Evolutionary conservation across 2,797 vertebrate genomes (phyloP).

Genomic region (Hemibagrus guttatus): DNA sequence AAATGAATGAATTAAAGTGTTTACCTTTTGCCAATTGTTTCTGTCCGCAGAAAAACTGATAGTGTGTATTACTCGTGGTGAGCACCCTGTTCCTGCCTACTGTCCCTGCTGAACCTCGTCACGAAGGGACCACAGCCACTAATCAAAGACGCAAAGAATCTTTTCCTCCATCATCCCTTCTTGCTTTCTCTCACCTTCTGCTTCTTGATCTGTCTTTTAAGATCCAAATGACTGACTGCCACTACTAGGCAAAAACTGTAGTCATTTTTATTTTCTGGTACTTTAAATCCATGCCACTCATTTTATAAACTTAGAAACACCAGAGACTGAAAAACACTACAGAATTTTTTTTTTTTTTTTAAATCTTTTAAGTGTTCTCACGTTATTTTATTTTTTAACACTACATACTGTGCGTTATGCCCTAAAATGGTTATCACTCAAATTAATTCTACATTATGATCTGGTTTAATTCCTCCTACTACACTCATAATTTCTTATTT

Average conservation of each 20-base stretch:
- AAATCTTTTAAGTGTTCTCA: neutral
- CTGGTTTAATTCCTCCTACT: neutral
- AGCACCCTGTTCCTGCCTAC: slow-evolving; percentile 75
- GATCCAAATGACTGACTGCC: slow-evolving; percentile 45
- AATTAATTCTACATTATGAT: slow-evolving; percentile 13
- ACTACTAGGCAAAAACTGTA: slow-evolving; percentile 45
- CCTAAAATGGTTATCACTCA: neutral
- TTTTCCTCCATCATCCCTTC: slow-evolving; percentile 23
- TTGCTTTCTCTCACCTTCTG: slow-evolving; percentile 35
- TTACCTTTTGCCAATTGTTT: slow-evolving; percentile 41
- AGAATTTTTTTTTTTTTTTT: neutral
- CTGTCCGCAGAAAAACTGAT: slow-evolving; percentile 78
- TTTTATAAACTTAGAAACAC: slow-evolving; percentile 3
- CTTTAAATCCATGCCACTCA: slow-evolving; percentile 28
- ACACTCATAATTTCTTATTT: slow-evolving; percentile 15
- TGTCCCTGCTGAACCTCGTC: slow-evolving; percentile 74
- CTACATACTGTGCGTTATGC: slow-evolving; percentile 9
- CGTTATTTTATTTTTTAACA: slow-evolving; percentile 11
- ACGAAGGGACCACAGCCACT: slow-evolving; percentile 64
- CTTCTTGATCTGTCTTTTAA: slow-evolving; percentile 24
- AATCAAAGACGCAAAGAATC: slow-evolving; percentile 59
- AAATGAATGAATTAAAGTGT: neutral
- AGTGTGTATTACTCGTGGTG: slow-evolving; percentile 77
- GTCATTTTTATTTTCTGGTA: slow-evolving; percentile 27
- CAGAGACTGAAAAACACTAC: slow-evolving; percentile 34